These are phyloP conservation scores for Megathymus violae DNA, from an alignment of 1,140 invertebrate species.

Conservation along the genomic window DNA sequence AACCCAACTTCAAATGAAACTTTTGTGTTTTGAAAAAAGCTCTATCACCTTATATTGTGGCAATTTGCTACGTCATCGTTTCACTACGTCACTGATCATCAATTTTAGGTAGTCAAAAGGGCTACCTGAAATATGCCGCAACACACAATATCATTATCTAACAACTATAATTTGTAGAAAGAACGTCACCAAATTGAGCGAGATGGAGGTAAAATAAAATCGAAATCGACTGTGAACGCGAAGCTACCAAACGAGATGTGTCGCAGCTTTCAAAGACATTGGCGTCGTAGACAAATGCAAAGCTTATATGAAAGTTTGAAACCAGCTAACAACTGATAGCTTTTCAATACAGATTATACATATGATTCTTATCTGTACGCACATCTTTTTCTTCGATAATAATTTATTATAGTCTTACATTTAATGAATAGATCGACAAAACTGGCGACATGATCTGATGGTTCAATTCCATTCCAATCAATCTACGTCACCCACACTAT, in stretches of 20 bases:
- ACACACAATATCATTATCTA: not conserved
- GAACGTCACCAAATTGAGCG: no score
- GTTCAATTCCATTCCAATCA: constrained; percentile 31
- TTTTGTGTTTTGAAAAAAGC: not conserved
- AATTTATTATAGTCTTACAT: constrained; percentile 15
- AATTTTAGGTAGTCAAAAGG: not conserved
- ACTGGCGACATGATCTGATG: constrained; percentile 16
- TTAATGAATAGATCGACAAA: constrained; percentile 11
- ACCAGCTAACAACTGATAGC: no score
- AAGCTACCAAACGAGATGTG: no score
- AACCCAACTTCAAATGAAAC: not conserved
- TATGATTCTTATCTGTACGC: no score
- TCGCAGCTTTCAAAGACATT: no score
- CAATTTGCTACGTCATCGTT: not conserved
- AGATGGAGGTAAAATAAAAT: no score
- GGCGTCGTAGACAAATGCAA: no score
- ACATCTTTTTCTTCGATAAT: no score
- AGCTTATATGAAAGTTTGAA: no score
- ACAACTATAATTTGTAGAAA: not conserved
- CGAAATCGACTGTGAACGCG: no score
- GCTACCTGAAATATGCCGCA: not conserved
- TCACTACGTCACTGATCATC: not conserved
- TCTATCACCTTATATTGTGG: not conserved
- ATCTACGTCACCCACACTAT: constrained; percentile 32
- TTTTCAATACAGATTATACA: no score